Conservation (phyloP, 92 coral and sea anemone genomes). For the Parazoanthus swiftii region DNA sequence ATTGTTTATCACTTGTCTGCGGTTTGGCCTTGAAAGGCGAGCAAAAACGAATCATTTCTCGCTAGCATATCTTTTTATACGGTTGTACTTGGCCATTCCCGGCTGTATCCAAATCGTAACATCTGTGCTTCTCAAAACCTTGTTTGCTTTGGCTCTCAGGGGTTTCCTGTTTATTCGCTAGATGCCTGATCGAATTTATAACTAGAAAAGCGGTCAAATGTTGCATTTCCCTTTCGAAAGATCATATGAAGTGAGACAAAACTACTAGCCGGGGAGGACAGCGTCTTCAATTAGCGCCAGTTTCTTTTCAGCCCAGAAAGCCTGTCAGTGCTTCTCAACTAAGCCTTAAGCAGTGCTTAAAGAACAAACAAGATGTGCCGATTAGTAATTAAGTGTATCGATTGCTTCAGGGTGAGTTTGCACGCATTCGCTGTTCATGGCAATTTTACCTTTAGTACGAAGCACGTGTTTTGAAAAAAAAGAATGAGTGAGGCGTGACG, state of each 20-base stretch:
- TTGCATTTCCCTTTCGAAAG: not conserved
- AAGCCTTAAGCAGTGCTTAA: conserved; percentile 21
- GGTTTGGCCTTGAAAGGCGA: conserved; percentile 6
- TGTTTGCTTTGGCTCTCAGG: not conserved
- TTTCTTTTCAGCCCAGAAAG: not conserved
- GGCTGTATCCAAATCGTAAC: not conserved
- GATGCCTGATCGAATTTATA: not conserved
- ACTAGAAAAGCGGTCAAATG: not conserved
- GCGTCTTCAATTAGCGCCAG: not conserved
- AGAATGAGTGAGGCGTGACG: not conserved
- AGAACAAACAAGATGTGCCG: conserved; percentile 7
- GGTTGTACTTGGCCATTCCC: not conserved
- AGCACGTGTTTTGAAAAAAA: conserved; percentile 25
- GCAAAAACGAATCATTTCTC: not conserved
- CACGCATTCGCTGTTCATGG: not conserved
- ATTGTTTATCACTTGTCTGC: conserved; percentile 7
- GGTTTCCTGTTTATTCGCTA: not conserved
- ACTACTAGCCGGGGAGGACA: not conserved
- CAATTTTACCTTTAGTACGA: not conserved
- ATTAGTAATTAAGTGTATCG: conserved; percentile 1
- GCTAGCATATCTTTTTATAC: not conserved
- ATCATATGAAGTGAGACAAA: not conserved
- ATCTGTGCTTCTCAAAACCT: not conserved
- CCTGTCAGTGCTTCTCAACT: conserved; percentile 7
- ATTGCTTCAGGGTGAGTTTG: not conserved